Base-by-base conservation (phyloP, 2,113 vertebrate genomes). In the Zootoca vivipara region DNA sequence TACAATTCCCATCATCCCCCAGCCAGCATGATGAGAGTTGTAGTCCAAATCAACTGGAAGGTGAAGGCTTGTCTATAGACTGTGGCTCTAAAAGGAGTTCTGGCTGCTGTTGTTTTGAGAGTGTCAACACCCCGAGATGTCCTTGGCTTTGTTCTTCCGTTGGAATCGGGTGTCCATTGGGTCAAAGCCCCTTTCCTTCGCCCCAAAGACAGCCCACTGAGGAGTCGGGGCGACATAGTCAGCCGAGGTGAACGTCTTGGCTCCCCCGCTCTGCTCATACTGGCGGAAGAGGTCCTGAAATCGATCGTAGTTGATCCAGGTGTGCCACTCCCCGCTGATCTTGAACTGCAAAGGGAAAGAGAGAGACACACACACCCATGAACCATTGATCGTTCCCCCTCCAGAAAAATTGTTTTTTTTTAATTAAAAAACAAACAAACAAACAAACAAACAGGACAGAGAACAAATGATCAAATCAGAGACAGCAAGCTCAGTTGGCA, bases 221-320 rank as follows among this genome's bases (percentile, higher is more conserved):
- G 98, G 99, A 1, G 98, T 99, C 92, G 87, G 97, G 82, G 98
- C 97, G 7, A 95, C 64, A 77, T 99, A 99, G 90, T 99, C 98
- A 4, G 95, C n/a, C 0, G 98, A 95, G 0, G 98, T 96, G 96
- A 99, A 99, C 16, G 90, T 95, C 89, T 75, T 89, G 77, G 89
- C 82, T 1, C 97, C 97, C 0, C 94, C 89, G 0, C 97, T 98
- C 4, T 91, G 94, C 72, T 98, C 95, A 0, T 97, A 95, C 5
- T 90, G 94, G 86, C 62, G 92, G 70, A 97, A 91, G 77, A 99
- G 97, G 83, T 98, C 96, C 93, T 99, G 99, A 95, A 99, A 99
- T 8, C 97, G 96, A 38, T 95, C 91, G 1, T 98, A 99, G 96
- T 99, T 90, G 0, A 99, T 99, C 99, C 99, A 99, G 0, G 98